Percentiles rank a stretch among this genome's conserved stretches.
These are phyloP conservation scores for Sebastes itinus DNA, from an alignment of 2,797 vertebrate species.

Conservation along the genomic window DNA sequence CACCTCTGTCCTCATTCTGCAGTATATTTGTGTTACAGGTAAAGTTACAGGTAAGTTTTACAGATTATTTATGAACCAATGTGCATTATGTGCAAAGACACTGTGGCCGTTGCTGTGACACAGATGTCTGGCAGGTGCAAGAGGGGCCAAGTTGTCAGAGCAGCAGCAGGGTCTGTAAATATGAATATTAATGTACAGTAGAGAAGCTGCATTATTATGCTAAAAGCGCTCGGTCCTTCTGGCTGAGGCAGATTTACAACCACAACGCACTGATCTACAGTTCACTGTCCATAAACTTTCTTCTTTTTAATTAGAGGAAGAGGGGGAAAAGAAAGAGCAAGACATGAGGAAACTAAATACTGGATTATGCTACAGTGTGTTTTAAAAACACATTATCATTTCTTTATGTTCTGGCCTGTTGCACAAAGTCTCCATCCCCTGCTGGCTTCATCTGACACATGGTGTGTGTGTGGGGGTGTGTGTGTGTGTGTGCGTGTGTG, in stretches of 20 bases:
- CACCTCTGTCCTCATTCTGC: not conserved
- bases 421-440: constrained; percentile 42
- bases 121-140: constrained; percentile 68
- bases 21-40: not conserved
- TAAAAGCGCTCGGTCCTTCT: constrained; percentile 53
- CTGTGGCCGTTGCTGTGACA: constrained; percentile 28
- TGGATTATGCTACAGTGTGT: not conserved
- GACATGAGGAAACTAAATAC: not conserved
- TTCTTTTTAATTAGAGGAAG: not conserved
- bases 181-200: constrained; percentile 75
- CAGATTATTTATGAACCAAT: not conserved
- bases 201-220: constrained; percentile 62
- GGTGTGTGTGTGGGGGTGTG: constrained; percentile 18
- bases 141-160: constrained; percentile 53
- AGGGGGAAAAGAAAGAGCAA: not conserved
- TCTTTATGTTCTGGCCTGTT: constrained; percentile 38
- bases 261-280: not conserved
- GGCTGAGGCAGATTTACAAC: constrained; percentile 30
- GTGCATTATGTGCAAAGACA: constrained; percentile 14
- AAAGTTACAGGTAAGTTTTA: not conserved
- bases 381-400: constrained; percentile 32
- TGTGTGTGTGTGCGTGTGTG: constrained; percentile 25
- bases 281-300: constrained; percentile 1
- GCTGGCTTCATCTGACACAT: constrained; percentile 53
- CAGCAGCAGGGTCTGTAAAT: constrained; percentile 38